A percentile compares a stretch with the other conserved stretches of the same genome.
These are phyloP conservation scores for Leptura quadrifasciata DNA, from an alignment of 2,888 invertebrate species.

Conservation along the genomic window DNA sequence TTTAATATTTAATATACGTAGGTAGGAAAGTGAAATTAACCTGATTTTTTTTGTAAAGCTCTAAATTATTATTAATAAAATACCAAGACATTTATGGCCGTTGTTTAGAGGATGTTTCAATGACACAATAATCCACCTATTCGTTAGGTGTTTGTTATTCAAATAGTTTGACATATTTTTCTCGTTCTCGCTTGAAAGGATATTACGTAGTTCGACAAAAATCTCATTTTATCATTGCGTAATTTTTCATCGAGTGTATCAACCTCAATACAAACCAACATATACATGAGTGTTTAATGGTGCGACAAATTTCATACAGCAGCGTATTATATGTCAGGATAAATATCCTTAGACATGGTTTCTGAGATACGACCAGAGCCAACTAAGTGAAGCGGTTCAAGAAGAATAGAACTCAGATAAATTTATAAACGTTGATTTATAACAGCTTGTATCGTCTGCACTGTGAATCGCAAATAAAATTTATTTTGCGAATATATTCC, in stretches of 20 bases:
- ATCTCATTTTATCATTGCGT: conserved; percentile 43
- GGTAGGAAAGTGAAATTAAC: too few relatives aligned
- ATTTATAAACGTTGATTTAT: conserved; percentile 73
- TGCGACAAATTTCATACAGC: conserved; percentile 73
- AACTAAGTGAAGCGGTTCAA: conserved; percentile 72
- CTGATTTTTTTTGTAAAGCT: too few relatives aligned
- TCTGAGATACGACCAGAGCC: conserved; percentile 70
- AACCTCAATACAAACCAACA: conserved; percentile 64
- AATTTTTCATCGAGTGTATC: conserved; percentile 56
- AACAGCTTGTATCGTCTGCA: conserved; percentile 69
- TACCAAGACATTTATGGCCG: too few relatives aligned
- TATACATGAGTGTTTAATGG: conserved; percentile 72
- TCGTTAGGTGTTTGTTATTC: neutral
- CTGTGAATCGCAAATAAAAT: conserved; percentile 70
- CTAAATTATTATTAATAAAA: too few relatives aligned
- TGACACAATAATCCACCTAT: neutral
- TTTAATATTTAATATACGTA: too few relatives aligned
- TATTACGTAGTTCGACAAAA: conserved; percentile 15
- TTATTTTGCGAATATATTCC: conserved; percentile 65
- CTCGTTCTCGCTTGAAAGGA: neutral
- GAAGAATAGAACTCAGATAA: conserved; percentile 72
- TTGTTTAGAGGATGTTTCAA: neutral
- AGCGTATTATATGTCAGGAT: conserved; percentile 72
- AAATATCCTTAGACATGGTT: conserved; percentile 70
- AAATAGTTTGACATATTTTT: neutral